Percentiles rank a stretch among this genome's conserved stretches.
Evolutionary conservation across 2,888 invertebrate species (phyloP).

Genomic region (Eumacrocentrus americanus): DNA sequence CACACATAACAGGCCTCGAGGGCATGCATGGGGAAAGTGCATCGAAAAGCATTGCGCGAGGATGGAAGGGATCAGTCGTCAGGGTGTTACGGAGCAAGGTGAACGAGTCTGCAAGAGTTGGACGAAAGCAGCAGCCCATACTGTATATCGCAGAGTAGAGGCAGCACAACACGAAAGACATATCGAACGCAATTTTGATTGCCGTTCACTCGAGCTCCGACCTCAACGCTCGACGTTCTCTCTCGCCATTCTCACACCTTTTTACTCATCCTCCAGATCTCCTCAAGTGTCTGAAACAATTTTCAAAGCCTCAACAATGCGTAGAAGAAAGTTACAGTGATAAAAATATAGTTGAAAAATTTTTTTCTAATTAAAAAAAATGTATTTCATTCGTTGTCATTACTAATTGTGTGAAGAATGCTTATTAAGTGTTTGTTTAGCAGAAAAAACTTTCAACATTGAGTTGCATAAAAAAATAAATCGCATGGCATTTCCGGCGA

Average conservation of each 20-base stretch:
- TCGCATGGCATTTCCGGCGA: conserved; percentile 24
- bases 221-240: conserved; percentile 19
- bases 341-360: too few relatives aligned
- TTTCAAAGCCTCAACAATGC: too few relatives aligned
- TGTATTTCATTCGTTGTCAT: too few relatives aligned
- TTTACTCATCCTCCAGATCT: neutral
- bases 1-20: too few relatives aligned
- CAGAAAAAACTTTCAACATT: too few relatives aligned
- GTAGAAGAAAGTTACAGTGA: too few relatives aligned
- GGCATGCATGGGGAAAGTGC: conserved; percentile 7
- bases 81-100: conserved; percentile 27
- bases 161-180: neutral
- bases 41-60: conserved; percentile 3
- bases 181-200: conserved; percentile 17
- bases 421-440: too few relatives aligned
- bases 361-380: too few relatives aligned
- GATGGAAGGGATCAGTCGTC: conserved; percentile 21
- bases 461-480: neutral
- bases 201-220: conserved; percentile 36
- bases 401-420: too few relatives aligned
- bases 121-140: conserved; percentile 23
- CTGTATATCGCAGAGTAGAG: conserved; percentile 22
- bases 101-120: conserved; percentile 22
- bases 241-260: neutral
- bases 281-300: too few relatives aligned